Base-by-base conservation (phyloP, 1,140 invertebrate genomes). In the Coenobita brevimanus region DNA sequence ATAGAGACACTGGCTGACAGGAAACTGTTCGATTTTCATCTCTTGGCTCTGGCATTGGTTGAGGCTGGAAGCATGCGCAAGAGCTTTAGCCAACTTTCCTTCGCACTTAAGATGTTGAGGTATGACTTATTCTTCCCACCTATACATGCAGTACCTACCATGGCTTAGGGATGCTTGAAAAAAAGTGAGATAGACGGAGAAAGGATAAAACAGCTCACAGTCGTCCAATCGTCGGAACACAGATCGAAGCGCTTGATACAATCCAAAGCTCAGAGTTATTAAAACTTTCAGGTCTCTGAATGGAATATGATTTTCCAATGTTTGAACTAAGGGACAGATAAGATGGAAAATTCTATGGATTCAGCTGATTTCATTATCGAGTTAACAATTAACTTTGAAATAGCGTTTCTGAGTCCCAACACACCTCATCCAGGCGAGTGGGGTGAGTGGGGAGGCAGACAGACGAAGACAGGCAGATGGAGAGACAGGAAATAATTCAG, bases 1-100 rank as follows among this genome's bases (percentile, higher is more conserved):
- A 88, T 81, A 88, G 86, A 88, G 86, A 88, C 86, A 88, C 86
- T 88, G 86, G 86, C 86, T 88, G 86, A 88, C 86, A 88, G 86
- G 64, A 75, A 82, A 33, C 50, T 54, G 69, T 88, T 76, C 86
- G 86, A 73, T 88, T 88, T 64, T n/a, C 41, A n/a, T 82, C 64
- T 24, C 60, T 10, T 87, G 84, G 60, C 84, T 27, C 27, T 50
- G 76, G 41, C 84, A 50, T 80, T 33, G 84, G 71, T 21, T 64
- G 17, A 54, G 27, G 24, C 50, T 30, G n/a, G 13, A 3, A 38
- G 24, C 36, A 46, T 1, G 30, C 21, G 13, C 30, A 21, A 0
- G 8, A 21, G 36, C 24, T 75, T 24, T 21, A 43, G 17, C 17
- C 41, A 38, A 36, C 6, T 33, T 38, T 38, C 67, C 41, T n/a